These are phyloP conservation scores for Pseudotriccus pelzelni DNA, from an alignment of 2,797 vertebrate genomes.

Conservation along the genomic window DNA sequence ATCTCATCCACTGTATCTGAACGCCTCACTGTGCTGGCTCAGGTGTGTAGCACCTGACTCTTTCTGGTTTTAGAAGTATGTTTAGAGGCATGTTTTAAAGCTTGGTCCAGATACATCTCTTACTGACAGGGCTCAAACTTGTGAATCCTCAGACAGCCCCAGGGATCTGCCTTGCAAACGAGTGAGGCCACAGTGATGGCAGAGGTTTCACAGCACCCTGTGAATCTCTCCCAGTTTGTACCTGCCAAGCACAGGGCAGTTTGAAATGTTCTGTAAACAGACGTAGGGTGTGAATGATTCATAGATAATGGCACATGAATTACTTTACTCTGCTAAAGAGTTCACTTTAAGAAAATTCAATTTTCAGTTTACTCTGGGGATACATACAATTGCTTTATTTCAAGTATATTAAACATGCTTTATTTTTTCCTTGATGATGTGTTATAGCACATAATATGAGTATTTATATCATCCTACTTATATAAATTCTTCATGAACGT, in stretches of 20 bases:
- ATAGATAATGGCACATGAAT: neutral
- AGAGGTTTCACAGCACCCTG: neutral
- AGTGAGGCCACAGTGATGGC: neutral
- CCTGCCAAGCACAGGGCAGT: neutral
- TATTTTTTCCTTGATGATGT: neutral
- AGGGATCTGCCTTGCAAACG: neutral
- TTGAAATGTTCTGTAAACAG: neutral
- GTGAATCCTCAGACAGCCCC: neutral
- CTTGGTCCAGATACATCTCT: neutral
- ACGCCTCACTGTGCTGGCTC: neutral
- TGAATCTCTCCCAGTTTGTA: neutral
- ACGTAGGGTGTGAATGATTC: neutral
- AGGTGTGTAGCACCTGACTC: neutral
- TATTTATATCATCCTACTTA: neutral
- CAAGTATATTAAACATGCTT: neutral
- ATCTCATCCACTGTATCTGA: rapidly evolving
- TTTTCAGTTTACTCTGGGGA: neutral
- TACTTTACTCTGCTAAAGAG: neutral
- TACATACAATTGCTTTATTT: neutral
- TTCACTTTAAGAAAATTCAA: neutral
- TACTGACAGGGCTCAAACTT: neutral
- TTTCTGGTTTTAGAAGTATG: neutral
- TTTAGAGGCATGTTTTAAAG: neutral
- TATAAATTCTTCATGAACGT: neutral
- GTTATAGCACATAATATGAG: neutral